Conservation (phyloP, 2,113 vertebrate genomes). For the Dryoscopus gambensis region DNA sequence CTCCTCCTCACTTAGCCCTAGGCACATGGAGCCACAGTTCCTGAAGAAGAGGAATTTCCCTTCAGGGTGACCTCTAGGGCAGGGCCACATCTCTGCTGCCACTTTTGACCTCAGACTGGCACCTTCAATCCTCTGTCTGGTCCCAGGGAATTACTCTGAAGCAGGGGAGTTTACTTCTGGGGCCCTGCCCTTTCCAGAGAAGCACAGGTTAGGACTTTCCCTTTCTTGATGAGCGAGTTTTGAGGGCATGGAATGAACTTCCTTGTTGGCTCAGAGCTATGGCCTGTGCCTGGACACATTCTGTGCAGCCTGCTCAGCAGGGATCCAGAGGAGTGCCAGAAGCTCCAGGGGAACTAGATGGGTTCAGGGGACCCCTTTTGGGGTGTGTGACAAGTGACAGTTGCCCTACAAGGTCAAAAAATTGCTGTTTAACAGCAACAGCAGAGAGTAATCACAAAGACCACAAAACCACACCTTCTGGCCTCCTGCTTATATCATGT, state of each 20-base stretch:
- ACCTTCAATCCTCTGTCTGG: background rate
- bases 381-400: background rate
- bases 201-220: background rate
- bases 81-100: background rate
- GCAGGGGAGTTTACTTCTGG: background rate
- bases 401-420: background rate
- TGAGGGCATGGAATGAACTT: background rate
- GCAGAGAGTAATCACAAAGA: fast-evolving
- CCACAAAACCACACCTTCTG: background rate
- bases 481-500: background rate
- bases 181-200: background rate
- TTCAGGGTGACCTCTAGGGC: background rate
- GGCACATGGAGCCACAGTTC: fast-evolving
- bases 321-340: background rate
- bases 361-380: background rate
- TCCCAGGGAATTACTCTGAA: background rate
- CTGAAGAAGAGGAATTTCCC: background rate
- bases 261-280: background rate
- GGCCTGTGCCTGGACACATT: background rate
- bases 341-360: background rate
- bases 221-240: background rate
- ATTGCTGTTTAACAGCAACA: background rate
- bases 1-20: background rate
- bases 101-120: background rate
- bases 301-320: background rate